Evolutionary conservation across 2,797 vertebrate species (phyloP).

Genomic region (Manis pentadactyla): DNA sequence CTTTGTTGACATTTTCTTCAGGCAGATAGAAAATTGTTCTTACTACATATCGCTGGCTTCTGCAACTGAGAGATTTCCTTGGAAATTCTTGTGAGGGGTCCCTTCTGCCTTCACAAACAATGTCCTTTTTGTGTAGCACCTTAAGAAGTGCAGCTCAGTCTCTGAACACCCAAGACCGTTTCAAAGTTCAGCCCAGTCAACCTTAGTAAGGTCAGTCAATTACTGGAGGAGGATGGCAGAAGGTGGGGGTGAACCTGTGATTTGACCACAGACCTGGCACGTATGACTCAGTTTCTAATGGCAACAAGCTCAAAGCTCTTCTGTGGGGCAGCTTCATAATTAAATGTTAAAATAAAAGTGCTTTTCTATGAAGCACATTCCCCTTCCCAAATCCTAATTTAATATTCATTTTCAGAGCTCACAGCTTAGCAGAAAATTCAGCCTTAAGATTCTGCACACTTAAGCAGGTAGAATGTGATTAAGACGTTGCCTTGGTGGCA

Average conservation of each 20-base stretch:
- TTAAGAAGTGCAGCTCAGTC: slow-evolving; percentile 74
- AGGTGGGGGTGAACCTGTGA: slow-evolving; percentile 77
- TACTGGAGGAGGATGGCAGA: slow-evolving; percentile 75
- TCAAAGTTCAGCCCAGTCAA: slow-evolving; percentile 89
- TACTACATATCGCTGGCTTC: slow-evolving; percentile 62
- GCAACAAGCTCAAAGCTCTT: slow-evolving; percentile 88
- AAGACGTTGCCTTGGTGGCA: not conserved
- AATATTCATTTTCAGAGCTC: slow-evolving; percentile 78
- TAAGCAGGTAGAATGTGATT: slow-evolving; percentile 67
- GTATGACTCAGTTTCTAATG: slow-evolving; percentile 89
- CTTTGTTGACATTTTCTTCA: slow-evolving; percentile 70
- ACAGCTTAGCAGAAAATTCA: slow-evolving; percentile 77
- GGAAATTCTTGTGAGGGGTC: slow-evolving; percentile 51
- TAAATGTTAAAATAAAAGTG: slow-evolving; percentile 81
- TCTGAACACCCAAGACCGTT: slow-evolving; percentile 75
- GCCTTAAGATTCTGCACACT: slow-evolving; percentile 75
- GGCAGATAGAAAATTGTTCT: slow-evolving; percentile 70
- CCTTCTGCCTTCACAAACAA: slow-evolving; percentile 1
- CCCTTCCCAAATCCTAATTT: slow-evolving; percentile 82
- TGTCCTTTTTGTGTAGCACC: not conserved
- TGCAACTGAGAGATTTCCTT: slow-evolving; percentile 52
- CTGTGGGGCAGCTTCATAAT: slow-evolving; percentile 80
- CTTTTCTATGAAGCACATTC: slow-evolving; percentile 59
- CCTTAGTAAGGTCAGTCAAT: slow-evolving; percentile 90
- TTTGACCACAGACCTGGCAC: slow-evolving; percentile 84